Evolutionary conservation across 1,140 invertebrate species (phyloP), one percentile per base, ranked within the genome.

Genomic region (Drosophila rhopaloa): DNA sequence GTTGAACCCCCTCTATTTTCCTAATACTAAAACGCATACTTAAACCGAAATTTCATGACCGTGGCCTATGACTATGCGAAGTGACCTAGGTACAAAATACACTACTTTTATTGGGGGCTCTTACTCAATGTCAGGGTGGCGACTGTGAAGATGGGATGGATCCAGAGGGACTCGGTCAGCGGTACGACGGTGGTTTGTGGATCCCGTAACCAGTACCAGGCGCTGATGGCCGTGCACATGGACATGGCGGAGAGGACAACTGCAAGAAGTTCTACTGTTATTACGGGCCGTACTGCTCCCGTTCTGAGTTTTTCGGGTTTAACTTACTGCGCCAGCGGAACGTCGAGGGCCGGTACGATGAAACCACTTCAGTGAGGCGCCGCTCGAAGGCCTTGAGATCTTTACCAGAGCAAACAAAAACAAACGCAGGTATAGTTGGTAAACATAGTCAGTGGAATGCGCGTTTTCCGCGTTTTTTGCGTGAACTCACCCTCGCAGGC

Each of bases 301-400:
- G 47, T 13, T 14, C 29, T 24, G 13, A 7, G 8, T 2, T 19
- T 5, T 11, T 6, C 29, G 9, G 8, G 7, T 14, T 13, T n/a
- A 54, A 93, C 94, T 93, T 94, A 98, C 97, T 96, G 95, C 98
- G 95, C 98, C 98, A 99, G 93, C 97, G 94, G 73, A 95, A 95
- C 58, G 98, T 98, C 51, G 97, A 95, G 53, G 98, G 98, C 90
- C 98, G 97, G 67, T 98, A 94, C 92, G 97, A 97, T 76, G 96
- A 95, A 91, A 99, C 98, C n/a, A 99, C 97, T 95, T 99, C 98
- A 7, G 98, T 99, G 3, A 99, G 93, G 59, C 98, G 94, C 67
- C 98, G 94, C 92, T 99, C 98, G 93, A 99, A 99, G 37, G 98
- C 98, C 93, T 99, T 99, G 73, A 99, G 94, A 95, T 99, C 98